Base-by-base conservation (phyloP, 2,797 vertebrate species). In the Chaunax sp. region DNA sequence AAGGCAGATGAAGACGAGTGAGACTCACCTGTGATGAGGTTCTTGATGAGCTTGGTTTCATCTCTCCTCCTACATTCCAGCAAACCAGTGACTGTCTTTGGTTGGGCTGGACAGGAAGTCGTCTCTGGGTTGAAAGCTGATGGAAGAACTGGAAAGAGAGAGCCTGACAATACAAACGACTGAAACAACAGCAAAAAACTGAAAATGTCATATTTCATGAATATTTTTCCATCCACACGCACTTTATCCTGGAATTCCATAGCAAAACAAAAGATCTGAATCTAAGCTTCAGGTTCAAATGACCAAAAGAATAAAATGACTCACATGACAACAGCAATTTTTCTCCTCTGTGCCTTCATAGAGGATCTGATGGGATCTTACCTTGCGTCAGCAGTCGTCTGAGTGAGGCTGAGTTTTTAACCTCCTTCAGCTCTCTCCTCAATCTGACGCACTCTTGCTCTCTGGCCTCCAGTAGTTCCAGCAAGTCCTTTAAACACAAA, bases 1-100 rank as follows among this genome's bases (percentile, higher is more conserved):
- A 23, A 54, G 4, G 22, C 20, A 18, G 35, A 18, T 65, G 15
- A 51, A 51, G 35, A 8, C n/a, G 23, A 45, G 3, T 0, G 8
- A 19, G 15, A 26, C 5, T 63, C 4, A 38, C 95, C 95, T 80
- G 92, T 93, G 82, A 96, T 88, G n/a, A 96, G 56, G 38, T 90
- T 92, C 82, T 92, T 95, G 64, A 96, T 84, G 11, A 96, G 93
- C 69, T 86, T 91, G 46, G 72, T 78, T 86, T 95, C 90, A 0
- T 96, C 95, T 86, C 68, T 93, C 69, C 88, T 93, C 64, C 80
- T 86, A 77, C 94, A 95, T 4, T 87, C 92, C 53, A 96, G 75
- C 64, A 95, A 80, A 69, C 94, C 92, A 4, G 81, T 75, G 18
- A 91, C 69, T 0, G 72, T 11, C 69, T 73, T 89, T 1, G 23